Percentiles rank a stretch among this genome's conserved stretches.
phyloP scores from a whole-genome alignment of 1,140 invertebrate species.

The Neodiprion pinetum region DNA sequence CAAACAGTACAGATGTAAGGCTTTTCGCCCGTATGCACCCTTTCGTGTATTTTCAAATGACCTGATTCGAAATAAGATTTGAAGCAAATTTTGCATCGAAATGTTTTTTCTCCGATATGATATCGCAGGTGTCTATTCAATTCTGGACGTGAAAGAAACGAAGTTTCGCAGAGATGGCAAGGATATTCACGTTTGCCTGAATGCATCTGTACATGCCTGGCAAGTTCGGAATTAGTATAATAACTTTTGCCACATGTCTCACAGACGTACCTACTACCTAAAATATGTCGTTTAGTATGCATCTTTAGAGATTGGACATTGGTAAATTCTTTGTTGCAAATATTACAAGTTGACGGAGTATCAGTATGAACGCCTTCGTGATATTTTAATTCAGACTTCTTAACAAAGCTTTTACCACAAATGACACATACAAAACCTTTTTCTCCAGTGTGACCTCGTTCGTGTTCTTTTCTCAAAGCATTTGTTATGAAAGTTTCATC shows the following conservation, averaged over 20 bases:
- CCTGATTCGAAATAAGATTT: slow-evolving; percentile 50
- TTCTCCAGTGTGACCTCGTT: slow-evolving; percentile 13
- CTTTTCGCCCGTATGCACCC: slow-evolving; percentile 62
- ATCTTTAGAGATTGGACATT: slow-evolving; percentile 55
- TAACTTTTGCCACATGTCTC: slow-evolving; percentile 41
- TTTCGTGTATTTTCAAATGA: slow-evolving; percentile 63
- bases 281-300: slow-evolving; percentile 57
- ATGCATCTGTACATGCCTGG: slow-evolving; percentile 44
- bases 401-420: slow-evolving; percentile 36
- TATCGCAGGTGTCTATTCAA: slow-evolving; percentile 46
- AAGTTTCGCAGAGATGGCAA: slow-evolving; percentile 40
- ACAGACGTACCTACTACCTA: slow-evolving; percentile 37
- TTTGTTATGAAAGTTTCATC: slow-evolving; percentile 21
- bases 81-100: slow-evolving; percentile 62
- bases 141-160: slow-evolving; percentile 46
- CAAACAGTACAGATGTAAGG: slow-evolving; percentile 55
- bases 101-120: slow-evolving; percentile 44
- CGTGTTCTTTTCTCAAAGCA: slow-evolving; percentile 15
- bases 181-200: slow-evolving; percentile 38
- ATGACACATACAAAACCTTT: slow-evolving; percentile 18
- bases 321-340: slow-evolving; percentile 52
- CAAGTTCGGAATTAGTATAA: slow-evolving; percentile 45
- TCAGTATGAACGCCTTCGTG: slow-evolving; percentile 39
- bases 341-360: slow-evolving; percentile 39
- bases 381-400: slow-evolving; percentile 33